Base-by-base conservation (phyloP, 2,888 invertebrate species). In the Ectemnius lituratus region DNA sequence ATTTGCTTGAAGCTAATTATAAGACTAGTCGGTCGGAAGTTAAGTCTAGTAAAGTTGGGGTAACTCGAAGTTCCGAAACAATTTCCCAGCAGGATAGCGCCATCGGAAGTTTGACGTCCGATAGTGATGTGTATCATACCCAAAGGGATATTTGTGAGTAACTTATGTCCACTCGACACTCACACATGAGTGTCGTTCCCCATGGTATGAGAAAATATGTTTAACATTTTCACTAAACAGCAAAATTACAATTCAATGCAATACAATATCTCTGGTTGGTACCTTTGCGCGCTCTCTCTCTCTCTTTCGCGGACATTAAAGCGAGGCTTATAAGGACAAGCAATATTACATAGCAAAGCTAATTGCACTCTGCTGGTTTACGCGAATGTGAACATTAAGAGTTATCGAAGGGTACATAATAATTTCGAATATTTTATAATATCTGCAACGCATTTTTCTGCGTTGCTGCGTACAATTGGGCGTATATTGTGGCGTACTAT, bases 61-160 rank as follows among this genome's bases (percentile, higher is more conserved):
- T 84, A 45, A 86, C 89, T 8, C 89, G 88, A 77, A 89, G 88
- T 73, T 84, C 86, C 20, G 90, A 90, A 62, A 87, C 87, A 27
- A 85, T 87, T 75, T 87, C 88, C 58, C 88, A 88, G 69, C 88
- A 86, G 45, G 90, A 90, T 62, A 89, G 86, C 62, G 86, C 86
- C 62, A 86, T 88, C 49, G 90, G 89, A 60, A 87, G 86, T 78
- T 83, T 88, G 81, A 76, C 85, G 13, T 84, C 87, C 3, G 88
- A 87, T 64, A 86, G 77, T 75, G 90, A 90, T 66, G 87, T 85
- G 57, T 81, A 88, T 62, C 86, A 87, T 65, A 85, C 84, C 62
- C 82, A 88, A 74, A 87, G 83, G 69, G 89, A 89, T 69, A 77
- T 70, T n/a, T 85, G 77, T 62, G 84, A 84, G 67, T 83, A 73